Percentiles rank a stretch among this genome's conserved stretches.
Evolutionary conservation across 2,797 vertebrate genomes (phyloP).

Genomic region (Mormyrops boulengeri): DNA sequence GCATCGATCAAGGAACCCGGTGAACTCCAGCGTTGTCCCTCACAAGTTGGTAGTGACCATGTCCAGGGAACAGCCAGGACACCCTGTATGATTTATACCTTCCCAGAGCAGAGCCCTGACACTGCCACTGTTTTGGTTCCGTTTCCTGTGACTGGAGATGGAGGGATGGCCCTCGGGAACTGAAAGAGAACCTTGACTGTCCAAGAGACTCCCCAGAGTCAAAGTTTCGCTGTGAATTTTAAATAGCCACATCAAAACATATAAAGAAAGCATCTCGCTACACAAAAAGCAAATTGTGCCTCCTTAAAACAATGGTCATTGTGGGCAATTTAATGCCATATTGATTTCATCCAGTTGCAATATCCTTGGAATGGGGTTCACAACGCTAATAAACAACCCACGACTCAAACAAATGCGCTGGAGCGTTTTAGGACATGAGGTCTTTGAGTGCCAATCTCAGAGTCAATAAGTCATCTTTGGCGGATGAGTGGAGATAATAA

Average conservation of each 20-base stretch:
- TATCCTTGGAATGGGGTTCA: background rate
- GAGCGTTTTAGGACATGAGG: background rate
- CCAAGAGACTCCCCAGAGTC: background rate
- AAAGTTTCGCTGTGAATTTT: background rate
- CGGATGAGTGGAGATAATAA: background rate
- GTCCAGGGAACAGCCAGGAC: background rate
- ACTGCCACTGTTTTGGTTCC: too few relatives aligned
- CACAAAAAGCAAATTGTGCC: background rate
- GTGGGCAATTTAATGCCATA: background rate
- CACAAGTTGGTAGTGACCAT: background rate
- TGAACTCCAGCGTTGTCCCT: background rate
- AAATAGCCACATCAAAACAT: background rate
- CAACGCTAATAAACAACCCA: background rate
- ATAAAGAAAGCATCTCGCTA: background rate
- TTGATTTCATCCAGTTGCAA: background rate
- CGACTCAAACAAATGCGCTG: background rate
- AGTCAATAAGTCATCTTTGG: slow-evolving; percentile 8
- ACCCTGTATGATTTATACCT: background rate
- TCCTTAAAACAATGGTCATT: slow-evolving; percentile 7
- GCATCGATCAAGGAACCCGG: background rate
- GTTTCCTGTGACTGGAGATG: background rate
- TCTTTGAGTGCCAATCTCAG: background rate
- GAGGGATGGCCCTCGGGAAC: too few relatives aligned
- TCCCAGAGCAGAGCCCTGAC: background rate
- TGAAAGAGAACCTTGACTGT: background rate